Base-by-base conservation (phyloP, 2,888 invertebrate genomes). In the Cenopis cana region DNA sequence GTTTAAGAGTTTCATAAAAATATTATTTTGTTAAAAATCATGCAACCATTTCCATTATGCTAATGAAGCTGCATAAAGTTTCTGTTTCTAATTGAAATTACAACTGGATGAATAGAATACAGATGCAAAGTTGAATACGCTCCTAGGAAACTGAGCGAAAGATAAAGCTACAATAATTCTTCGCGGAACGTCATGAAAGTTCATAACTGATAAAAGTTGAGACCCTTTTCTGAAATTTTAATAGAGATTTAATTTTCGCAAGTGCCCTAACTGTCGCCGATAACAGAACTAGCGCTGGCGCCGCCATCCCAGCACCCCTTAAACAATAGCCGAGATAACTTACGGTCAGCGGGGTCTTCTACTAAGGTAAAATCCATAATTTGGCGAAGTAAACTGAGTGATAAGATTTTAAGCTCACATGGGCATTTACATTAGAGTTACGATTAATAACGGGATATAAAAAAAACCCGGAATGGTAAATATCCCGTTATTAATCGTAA, bases 81-180 rank as follows among this genome's bases (percentile, higher is more conserved):
- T 20, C 59, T 69, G 62, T 68, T 69, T 78, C 80, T 86, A 89
- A 89, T 88, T 88, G 85, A 90, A 89, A 89, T 80, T 88, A 88
- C 88, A 88, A 78, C 78, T 65, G 80, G 82, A 85, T 79, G 82
- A 86, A 87, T 64, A 55, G 64, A 88, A 86, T 82, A 85, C 80
- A 79, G 83, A 79, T 83, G 66, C 66, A 36, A 56, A 87, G 84
- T 85, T 82, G 83, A 84, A 85, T 87, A 85, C 82, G 78, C 84
- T 86, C 81, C 84, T 84, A 82, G 80, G 83, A 80, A 88, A 86
- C 86, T 82, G 85, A 76, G 83, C 79, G 78, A 73, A 77, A 88
- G 93, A 92, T 91, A 92, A 91, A 85, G 82, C 87, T 89, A 91
- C 91, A 91, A 93, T 93, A 92, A 91, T 89, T 93, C 93, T 90